Evolutionary conservation across 2,888 invertebrate species (phyloP), one percentile per base, ranked within the genome.

Genomic region (Plemyria rubiginata): DNA sequence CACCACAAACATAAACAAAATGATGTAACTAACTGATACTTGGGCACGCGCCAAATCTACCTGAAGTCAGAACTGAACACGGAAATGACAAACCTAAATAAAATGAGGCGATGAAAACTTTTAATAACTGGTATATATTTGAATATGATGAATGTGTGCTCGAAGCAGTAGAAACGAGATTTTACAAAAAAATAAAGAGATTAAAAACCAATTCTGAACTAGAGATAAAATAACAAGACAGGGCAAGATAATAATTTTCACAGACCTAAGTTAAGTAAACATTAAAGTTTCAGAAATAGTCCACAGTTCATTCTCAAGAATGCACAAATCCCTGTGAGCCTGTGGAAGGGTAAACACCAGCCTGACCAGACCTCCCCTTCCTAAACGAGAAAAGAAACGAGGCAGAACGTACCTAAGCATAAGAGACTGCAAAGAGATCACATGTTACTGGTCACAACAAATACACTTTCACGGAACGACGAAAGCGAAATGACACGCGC

Each of bases 401-500:
- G 65, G 36, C 64, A 22, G 32, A 62, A 59, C 62, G 36, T 36
- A 50, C 28, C 13, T n/a, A 57, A 38, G 12, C 60, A 60, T 60
- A 56, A 68, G 64, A 54, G 32, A 53, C 13, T 32, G 29, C 53
- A 51, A 51, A 68, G 50, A 71, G 79, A 66, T 78, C 79, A 75
- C 63, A 56, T 28, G 62, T 65, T 11, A 67, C 62, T 74, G 74
- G 80, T 48, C 65, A 70, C 64, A 65, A 59, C 53, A 70, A 70
- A 68, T 32, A 70, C 66, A 76, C 75, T 79, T 81, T 83, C 79
- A 81, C 82, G 76, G 73, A 68, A 70, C 73, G 73, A 78, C 71
- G 70, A 79, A 77, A 78, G 72, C 72, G 75, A 79, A 80, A 78
- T 75, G 80, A 80, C 79, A 76, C 67, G 75, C 71, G 75, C n/a